Evolutionary conservation across 2,888 invertebrate genomes (phyloP).

Genomic region (Drosophila falleni): DNA sequence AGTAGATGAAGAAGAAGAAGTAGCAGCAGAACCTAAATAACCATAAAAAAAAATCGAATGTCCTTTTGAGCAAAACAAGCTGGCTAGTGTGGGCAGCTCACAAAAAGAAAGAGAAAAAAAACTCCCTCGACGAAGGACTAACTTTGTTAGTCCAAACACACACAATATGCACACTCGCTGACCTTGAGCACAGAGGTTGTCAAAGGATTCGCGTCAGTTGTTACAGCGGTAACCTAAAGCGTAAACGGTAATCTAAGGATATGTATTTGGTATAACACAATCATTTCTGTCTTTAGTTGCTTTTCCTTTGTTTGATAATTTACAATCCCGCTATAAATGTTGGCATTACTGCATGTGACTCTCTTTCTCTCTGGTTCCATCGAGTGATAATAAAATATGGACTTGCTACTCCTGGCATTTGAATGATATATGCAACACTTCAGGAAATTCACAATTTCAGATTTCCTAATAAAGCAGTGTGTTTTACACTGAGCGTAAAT

Average conservation of each 20-base stretch:
- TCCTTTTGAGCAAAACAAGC: conserved; percentile 40
- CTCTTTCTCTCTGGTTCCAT: background rate
- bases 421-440: conserved; percentile 6
- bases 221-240: background rate
- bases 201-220: background rate
- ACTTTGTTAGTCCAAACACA: conserved; percentile 30
- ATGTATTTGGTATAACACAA: background rate
- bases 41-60: conserved; percentile 59
- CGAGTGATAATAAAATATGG: background rate
- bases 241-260: conserved; percentile 5
- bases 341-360: background rate
- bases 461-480: conserved; percentile 26
- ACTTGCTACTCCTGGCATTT: background rate
- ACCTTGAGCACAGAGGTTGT: conserved; percentile 10
- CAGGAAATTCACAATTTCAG: background rate
- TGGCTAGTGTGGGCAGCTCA: conserved; percentile 10
- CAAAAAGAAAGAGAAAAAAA: conserved; percentile 10
- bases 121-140: conserved; percentile 35
- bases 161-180: conserved; percentile 20
- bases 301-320: conserved; percentile 12
- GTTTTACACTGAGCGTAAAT: background rate
- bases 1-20: conserved; percentile 17
- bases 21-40: conserved; percentile 35
- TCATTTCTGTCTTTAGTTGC: background rate
- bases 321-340: conserved; percentile 3